phyloP scores from a whole-genome alignment of 2,113 vertebrate genomes.

The Capreolus pygargus region DNA sequence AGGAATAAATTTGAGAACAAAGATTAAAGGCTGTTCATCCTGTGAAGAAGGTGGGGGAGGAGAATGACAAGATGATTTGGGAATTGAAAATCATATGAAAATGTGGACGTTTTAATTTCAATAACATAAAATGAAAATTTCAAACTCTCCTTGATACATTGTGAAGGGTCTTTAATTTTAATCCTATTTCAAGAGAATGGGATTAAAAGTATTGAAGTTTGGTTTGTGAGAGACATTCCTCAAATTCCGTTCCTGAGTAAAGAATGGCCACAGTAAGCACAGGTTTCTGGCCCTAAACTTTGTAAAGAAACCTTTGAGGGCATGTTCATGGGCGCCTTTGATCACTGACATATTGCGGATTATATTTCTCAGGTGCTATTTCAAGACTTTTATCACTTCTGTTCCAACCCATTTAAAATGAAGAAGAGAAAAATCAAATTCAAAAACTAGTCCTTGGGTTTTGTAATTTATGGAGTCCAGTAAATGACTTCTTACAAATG shows the following conservation, averaged over 20 bases:
- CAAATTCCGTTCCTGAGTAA: conserved; percentile 22
- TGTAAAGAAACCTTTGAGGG: background rate
- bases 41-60: background rate
- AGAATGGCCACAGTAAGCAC: background rate
- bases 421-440: background rate
- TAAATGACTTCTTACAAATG: background rate
- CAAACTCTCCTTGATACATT: background rate
- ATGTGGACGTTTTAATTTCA: background rate
- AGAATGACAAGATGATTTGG: background rate
- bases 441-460: background rate
- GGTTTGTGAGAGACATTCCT: background rate
- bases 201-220: conserved; percentile 23
- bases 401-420: background rate
- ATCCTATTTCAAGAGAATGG: conserved; percentile 5
- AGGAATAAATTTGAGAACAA: conserved; percentile 35
- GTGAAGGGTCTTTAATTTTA: background rate
- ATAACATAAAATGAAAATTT: conserved; percentile 5
- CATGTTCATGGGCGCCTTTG: background rate
- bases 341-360: background rate
- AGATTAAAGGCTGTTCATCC: background rate
- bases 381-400: background rate
- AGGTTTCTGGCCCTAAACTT: background rate
- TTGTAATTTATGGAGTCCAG: background rate
- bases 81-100: conserved; percentile 34
- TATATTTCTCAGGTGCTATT: background rate